Evolutionary conservation across 1,140 invertebrate genomes (phyloP).

Genomic region (Antheraea mylitta): DNA sequence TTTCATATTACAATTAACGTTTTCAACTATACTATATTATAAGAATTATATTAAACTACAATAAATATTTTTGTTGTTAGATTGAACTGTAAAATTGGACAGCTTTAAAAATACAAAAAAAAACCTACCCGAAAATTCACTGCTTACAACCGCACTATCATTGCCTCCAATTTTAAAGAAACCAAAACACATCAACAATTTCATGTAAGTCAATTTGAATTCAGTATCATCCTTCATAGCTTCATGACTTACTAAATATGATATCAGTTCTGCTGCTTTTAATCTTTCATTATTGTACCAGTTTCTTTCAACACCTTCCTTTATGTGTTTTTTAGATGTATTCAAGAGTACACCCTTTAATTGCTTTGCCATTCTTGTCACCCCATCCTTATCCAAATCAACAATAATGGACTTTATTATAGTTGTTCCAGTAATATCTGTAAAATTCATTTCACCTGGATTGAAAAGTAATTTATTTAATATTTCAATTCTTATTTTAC

Average conservation of each 20-base stretch:
- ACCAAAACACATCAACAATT: constrained; percentile 82
- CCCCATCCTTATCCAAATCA: constrained; percentile 80
- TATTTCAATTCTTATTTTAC: constrained; percentile 77
- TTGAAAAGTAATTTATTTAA: constrained; percentile 82
- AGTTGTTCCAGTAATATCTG: constrained; percentile 83
- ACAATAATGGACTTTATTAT: constrained; percentile 81
- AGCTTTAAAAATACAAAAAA: not conserved
- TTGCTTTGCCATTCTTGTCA: constrained; percentile 81
- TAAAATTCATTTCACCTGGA: constrained; percentile 85
- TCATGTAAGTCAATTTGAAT: constrained; percentile 83
- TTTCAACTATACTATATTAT: too few relatives aligned
- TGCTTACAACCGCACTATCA: constrained; percentile 73
- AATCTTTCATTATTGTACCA: constrained; percentile 85
- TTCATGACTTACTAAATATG: constrained; percentile 82
- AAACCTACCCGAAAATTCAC: constrained; percentile 79
- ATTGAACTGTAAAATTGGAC: too few relatives aligned
- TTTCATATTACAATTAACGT: too few relatives aligned
- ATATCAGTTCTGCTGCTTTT: constrained; percentile 83
- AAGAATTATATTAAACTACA: too few relatives aligned
- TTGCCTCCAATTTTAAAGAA: constrained; percentile 80
- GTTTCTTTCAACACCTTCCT: constrained; percentile 67
- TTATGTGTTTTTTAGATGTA: constrained; percentile 75
- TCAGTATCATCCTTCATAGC: constrained; percentile 79
- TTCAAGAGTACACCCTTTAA: constrained; percentile 80
- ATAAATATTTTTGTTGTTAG: too few relatives aligned